Conservation (phyloP, 2,113 vertebrate genomes). For the Spizaetus ornatus region DNA sequence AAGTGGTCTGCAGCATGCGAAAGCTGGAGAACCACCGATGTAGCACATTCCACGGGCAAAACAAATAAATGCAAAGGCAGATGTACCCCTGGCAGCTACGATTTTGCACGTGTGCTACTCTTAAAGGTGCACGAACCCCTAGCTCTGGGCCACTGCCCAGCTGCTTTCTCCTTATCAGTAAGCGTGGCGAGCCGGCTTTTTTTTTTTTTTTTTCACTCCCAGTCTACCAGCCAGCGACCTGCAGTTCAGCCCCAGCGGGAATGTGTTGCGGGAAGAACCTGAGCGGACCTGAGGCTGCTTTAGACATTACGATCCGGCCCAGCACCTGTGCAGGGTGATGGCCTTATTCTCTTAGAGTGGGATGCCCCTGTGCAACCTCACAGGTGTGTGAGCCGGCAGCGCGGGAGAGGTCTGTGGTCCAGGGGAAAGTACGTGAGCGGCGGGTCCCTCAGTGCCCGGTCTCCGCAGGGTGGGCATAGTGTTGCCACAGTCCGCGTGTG, state of each 20-base stretch:
- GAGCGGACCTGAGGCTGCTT: neutral
- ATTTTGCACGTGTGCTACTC: neutral
- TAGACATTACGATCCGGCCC: fast-evolving
- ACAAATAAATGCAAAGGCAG: neutral
- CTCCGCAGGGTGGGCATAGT: fast-evolving
- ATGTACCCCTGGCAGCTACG: neutral
- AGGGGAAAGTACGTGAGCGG: fast-evolving
- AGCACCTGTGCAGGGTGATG: neutral
- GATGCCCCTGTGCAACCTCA: neutral
- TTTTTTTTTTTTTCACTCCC: neutral
- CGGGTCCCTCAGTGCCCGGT: neutral
- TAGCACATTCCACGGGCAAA: neutral
- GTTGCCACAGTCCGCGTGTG: fast-evolving
- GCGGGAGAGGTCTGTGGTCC: neutral
- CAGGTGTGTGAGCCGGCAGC: fast-evolving
- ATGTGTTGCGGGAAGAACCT: fast-evolving
- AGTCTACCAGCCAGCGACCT: neutral
- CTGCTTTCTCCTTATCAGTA: neutral
- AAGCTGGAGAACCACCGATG: neutral
- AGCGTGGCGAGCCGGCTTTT: neutral
- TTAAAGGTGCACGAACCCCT: neutral
- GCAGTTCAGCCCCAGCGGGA: neutral
- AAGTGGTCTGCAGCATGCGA: conserved; percentile 40
- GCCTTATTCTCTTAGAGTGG: neutral
- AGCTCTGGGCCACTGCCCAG: neutral